A percentile compares a stretch with the other conserved stretches of the same genome.
These are phyloP conservation scores for Garrulus glandarius DNA, from an alignment of 2,797 vertebrate genomes.

Conservation along the genomic window DNA sequence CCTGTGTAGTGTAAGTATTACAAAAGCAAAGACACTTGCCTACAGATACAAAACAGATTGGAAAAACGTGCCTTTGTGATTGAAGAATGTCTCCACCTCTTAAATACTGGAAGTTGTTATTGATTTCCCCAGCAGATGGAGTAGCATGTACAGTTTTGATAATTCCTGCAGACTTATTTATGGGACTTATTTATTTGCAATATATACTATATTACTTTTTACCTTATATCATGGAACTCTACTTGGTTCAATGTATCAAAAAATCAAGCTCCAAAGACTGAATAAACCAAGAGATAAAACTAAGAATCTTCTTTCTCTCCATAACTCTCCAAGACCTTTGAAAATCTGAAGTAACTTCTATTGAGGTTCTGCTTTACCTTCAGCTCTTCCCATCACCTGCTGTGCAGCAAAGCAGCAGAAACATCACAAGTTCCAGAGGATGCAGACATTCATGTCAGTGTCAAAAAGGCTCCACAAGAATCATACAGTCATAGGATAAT, in stretches of 20 bases:
- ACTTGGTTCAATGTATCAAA: not conserved
- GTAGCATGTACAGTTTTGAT: slow-evolving; percentile 43
- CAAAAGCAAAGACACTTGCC: not conserved
- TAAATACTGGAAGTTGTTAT: slow-evolving; percentile 19
- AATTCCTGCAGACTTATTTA: not conserved
- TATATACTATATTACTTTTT: not conserved
- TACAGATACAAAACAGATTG: not conserved
- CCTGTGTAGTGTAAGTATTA: not conserved
- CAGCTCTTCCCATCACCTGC: not conserved
- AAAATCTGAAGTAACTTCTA: not conserved
- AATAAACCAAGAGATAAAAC: not conserved
- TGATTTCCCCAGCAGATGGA: slow-evolving; percentile 64
- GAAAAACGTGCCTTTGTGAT: not conserved
- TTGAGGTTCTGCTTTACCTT: not conserved
- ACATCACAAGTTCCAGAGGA: not conserved
- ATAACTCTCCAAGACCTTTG: not conserved
- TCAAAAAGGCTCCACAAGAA: not conserved
- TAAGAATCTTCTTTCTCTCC: not conserved
- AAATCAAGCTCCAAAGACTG: not conserved
- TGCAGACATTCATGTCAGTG: not conserved
- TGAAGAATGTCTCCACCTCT: not conserved
- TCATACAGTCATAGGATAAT: not conserved
- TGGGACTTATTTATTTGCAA: not conserved
- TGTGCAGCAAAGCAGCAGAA: not conserved
- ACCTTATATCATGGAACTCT: not conserved